These are phyloP conservation scores for Mesoligia furuncula DNA, from an alignment of 2,888 invertebrate species.

Conservation along the genomic window DNA sequence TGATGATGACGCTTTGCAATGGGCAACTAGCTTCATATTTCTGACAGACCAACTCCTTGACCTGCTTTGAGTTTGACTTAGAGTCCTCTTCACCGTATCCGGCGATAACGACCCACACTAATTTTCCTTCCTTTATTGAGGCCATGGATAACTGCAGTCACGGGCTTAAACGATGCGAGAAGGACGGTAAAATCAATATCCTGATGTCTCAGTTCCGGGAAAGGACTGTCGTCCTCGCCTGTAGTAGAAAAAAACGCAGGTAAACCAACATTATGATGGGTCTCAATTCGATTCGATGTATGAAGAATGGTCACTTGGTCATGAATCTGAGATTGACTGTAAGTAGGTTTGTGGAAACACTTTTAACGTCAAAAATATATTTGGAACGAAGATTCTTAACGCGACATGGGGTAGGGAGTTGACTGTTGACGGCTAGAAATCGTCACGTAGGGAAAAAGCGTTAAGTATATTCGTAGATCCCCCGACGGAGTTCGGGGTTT, in stretches of 20 bases:
- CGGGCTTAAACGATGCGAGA: not conserved
- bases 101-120: not conserved
- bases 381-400: not conserved
- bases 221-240: not conserved
- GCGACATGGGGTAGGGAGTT: not conserved
- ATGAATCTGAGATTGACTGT: too few relatives aligned
- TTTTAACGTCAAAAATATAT: not conserved
- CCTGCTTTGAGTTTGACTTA: too few relatives aligned
- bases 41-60: too few relatives aligned
- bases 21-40: too few relatives aligned
- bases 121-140: not conserved
- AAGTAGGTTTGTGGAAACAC: not conserved
- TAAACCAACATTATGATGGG: too few relatives aligned
- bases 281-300: not conserved
- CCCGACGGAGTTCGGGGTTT: not conserved
- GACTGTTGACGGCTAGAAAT: not conserved
- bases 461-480: too few relatives aligned
- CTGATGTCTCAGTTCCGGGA: not conserved
- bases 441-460: not conserved
- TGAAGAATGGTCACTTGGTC: too few relatives aligned
- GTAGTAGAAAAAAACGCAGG: not conserved
- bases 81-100: too few relatives aligned
- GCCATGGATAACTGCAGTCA: not conserved
- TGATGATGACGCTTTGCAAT: too few relatives aligned
- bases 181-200: not conserved